Evolutionary conservation across 2,797 vertebrate species (phyloP).

Genomic region (Mycteria americana): DNA sequence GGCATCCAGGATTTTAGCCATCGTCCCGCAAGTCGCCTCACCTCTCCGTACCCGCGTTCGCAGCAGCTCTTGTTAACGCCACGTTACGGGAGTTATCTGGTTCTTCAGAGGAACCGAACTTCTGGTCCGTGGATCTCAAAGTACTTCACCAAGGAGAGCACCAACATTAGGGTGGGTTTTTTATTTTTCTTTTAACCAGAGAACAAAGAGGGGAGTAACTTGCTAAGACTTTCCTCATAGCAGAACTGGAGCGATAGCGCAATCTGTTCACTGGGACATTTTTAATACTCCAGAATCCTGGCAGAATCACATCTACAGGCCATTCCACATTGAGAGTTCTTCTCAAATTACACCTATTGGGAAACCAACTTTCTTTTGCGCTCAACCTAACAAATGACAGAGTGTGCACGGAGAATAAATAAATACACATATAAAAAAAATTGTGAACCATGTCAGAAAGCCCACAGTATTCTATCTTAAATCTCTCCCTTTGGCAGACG

Average conservation of each 20-base stretch:
- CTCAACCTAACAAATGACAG: background rate
- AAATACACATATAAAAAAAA: slow-evolving; percentile 21
- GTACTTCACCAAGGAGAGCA: background rate
- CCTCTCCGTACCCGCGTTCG: rapidly evolving
- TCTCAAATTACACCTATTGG: background rate
- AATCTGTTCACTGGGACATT: background rate
- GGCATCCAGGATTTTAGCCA: background rate
- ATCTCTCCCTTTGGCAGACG: slow-evolving; percentile 53
- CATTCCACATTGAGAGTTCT: background rate
- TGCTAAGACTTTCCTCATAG: background rate
- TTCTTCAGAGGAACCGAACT: background rate
- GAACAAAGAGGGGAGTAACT: background rate
- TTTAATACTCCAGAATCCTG: background rate
- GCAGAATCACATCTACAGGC: background rate
- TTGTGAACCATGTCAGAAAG: slow-evolving; percentile 22
- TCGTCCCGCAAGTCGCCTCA: background rate
- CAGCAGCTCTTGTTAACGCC: background rate
- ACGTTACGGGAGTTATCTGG: rapidly evolving
- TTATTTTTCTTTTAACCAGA: background rate
- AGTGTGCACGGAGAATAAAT: background rate
- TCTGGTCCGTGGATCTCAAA: background rate
- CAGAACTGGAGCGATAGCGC: background rate
- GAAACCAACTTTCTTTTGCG: background rate
- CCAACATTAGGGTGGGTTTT: rapidly evolving
- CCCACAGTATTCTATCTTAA: slow-evolving; percentile 10